Base-by-base conservation (phyloP, 2,888 invertebrate species). In the Drosophila nigricruria region DNA sequence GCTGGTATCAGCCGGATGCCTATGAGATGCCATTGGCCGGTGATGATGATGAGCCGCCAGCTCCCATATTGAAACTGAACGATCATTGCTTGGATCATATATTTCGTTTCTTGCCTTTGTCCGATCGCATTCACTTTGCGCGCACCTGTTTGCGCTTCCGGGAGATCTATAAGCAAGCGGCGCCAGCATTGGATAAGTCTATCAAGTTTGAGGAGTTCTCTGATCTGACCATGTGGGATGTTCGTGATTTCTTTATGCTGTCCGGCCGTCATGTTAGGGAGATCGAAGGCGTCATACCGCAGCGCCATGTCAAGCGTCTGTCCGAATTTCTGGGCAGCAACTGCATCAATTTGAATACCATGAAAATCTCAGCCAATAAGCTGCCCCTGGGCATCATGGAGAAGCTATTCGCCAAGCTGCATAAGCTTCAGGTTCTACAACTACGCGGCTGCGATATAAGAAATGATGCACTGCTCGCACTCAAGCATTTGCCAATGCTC, bases 21-120 rank as follows among this genome's bases (percentile, higher is more conserved):
- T 56, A 53, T 30, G 43, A 18, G 0, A 8, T 8, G 14, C 18
- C 49, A 8, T 3, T 18, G 18, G 9, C n/a, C 32, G 3, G 16
- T 3, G 36, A 18, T 1, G 14, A 42, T 10, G 25, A 43, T 14
- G 32, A 52, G 0, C n/a, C 30, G 8, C 1, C 10, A 10, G 27
- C 81, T 0, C 14, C 59, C 2, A 76, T 90, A 5, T 52, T 80
- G 32, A 58, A 10, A 0, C 34, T 91, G 0, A 83, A 82, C 30
- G 91, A 90, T 53, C 53, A 87, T 60, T 90, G 90, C 20, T 25
- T 89, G 32, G 75, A 77, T 53, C n/a, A 65, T 2, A 71, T 89
- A 3, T 20, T 83, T 5, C 6, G 54, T 0, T 9, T 43, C 14
- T 56, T 91, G 9, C 0, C 32, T 0, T 4, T 74, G 5, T 0